Percentiles rank a stretch among this genome's conserved stretches.
Conservation (phyloP, 53 echinoderm and acorn worm species). For the Holothuria scabra region DNA sequence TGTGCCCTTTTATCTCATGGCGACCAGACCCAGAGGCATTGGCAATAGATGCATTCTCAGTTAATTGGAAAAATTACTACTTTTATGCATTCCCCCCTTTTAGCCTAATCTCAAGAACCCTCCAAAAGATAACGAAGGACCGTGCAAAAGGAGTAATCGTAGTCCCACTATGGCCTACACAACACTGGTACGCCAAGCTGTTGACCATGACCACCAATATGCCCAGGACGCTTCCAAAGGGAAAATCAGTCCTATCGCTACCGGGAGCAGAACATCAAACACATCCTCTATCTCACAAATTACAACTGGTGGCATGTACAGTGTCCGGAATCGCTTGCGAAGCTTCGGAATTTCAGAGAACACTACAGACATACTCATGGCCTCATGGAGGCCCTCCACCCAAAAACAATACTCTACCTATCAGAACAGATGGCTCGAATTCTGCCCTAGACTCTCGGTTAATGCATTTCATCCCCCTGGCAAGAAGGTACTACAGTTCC, state of each 20-base stretch:
- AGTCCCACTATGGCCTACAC: conserved; percentile 47
- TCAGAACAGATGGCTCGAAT: too few relatives aligned
- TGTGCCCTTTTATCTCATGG: conserved; percentile 58
- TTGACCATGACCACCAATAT: too few relatives aligned
- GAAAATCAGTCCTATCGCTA: too few relatives aligned
- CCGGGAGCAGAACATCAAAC: too few relatives aligned
- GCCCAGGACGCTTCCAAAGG: conserved; percentile 10
- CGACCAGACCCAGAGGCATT: conserved; percentile 66
- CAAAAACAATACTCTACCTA: background rate
- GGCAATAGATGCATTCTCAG: conserved; percentile 49
- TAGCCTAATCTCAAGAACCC: background rate
- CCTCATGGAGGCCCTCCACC: too few relatives aligned
- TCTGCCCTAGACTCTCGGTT: background rate
- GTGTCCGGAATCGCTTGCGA: too few relatives aligned
- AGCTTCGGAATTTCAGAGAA: background rate
- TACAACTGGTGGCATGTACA: background rate
- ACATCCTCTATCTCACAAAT: background rate
- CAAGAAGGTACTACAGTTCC: too few relatives aligned
- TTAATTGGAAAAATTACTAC: conserved; percentile 23
- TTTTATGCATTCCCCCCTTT: conserved; percentile 68
- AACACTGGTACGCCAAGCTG: too few relatives aligned
- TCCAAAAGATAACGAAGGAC: conserved; percentile 29
- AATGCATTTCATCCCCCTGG: background rate
- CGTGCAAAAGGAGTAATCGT: too few relatives aligned
- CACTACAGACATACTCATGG: background rate